A percentile compares a stretch with the other conserved stretches of the same genome.
phyloP scores from a whole-genome alignment of 2,113 vertebrate species.

The Hippocampus guttulatus region DNA sequence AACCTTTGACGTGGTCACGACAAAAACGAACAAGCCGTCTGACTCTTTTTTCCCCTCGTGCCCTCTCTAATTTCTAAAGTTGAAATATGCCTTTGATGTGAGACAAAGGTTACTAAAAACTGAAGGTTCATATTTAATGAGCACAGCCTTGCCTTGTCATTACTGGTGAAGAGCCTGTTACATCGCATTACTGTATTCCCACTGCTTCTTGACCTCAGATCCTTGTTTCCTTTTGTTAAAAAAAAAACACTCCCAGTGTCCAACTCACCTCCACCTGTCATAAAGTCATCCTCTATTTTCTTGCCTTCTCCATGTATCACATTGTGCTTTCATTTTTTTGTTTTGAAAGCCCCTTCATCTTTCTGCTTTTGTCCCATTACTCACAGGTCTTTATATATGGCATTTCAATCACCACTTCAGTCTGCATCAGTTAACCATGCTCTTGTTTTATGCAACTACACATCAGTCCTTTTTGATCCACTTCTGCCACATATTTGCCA shows the following conservation, averaged over 20 bases:
- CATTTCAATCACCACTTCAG: no score
- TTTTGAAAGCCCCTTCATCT: no score
- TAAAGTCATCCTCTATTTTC: neutral
- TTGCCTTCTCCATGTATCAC: conserved; percentile 2
- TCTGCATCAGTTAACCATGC: no score
- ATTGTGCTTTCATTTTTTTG: no score
- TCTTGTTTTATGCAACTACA: no score
- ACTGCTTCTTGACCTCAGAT: neutral
- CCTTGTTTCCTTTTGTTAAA: neutral
- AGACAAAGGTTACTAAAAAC: neutral
- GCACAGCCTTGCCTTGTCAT: neutral
- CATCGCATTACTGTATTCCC: neutral
- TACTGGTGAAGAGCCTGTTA: neutral
- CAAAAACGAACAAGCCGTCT: neutral
- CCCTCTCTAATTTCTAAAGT: neutral
- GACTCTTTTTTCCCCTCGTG: neutral
- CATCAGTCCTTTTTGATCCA: no score
- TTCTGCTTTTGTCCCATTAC: no score
- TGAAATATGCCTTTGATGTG: neutral
- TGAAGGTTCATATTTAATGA: neutral
- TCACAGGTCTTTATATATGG: no score
- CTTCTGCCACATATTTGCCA: no score
- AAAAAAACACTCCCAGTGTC: neutral
- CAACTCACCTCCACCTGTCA: conserved; percentile 1
- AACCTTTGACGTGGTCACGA: neutral